phyloP scores from a whole-genome alignment of 2,797 vertebrate genomes.

The Diceros bicornis region DNA sequence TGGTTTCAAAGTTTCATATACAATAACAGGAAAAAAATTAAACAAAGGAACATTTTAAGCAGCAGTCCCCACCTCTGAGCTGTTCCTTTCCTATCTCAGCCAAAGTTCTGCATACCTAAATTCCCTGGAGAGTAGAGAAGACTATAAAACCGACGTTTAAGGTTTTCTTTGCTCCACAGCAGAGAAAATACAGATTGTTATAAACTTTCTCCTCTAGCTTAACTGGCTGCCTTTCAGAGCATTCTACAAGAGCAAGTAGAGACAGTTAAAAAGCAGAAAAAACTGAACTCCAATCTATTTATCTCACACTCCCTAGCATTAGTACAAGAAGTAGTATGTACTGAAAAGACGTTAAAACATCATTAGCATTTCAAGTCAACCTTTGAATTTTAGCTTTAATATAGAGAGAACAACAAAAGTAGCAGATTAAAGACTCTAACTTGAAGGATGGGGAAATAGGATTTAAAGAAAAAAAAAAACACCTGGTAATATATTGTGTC shows the following conservation, averaged over 20 bases:
- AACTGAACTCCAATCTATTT: neutral
- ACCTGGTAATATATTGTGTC: neutral
- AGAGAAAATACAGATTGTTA: conserved; percentile 79
- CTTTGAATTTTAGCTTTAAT: conserved; percentile 35
- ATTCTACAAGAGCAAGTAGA: conserved; percentile 49
- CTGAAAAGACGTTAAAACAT: neutral
- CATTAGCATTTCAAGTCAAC: neutral
- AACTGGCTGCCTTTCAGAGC: conserved; percentile 40
- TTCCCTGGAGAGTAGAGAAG: conserved; percentile 75
- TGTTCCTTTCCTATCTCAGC: conserved; percentile 78
- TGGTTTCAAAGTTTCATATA: conserved; percentile 85
- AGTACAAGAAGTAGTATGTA: neutral
- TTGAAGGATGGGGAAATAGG: neutral
- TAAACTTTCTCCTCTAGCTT: conserved; percentile 77
- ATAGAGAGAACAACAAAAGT: neutral
- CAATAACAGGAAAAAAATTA: conserved; percentile 87
- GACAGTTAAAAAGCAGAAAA: neutral
- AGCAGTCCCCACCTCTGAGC: conserved; percentile 81
- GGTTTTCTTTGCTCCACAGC: conserved; percentile 67
- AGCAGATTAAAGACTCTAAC: neutral
- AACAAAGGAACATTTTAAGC: conserved; percentile 86
- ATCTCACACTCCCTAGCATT: neutral
- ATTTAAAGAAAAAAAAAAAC: conserved; percentile 1
- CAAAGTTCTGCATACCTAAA: conserved; percentile 82
- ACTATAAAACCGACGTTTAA: conserved; percentile 74